phyloP scores from a whole-genome alignment of 2,888 invertebrate species.

The Cantharis lateralis region DNA sequence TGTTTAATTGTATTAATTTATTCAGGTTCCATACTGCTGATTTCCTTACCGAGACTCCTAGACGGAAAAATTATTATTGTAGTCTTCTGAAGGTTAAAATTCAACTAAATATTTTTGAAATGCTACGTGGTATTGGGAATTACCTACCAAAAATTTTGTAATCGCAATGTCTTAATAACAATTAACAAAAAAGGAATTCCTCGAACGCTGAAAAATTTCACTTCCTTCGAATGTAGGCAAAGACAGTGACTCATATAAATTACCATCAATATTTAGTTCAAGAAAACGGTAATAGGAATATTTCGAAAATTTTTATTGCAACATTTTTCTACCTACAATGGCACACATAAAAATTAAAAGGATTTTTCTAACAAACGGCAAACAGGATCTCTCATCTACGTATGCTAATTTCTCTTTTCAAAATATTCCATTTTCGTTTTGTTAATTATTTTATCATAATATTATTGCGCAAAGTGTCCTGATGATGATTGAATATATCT shows the following conservation, averaged over 20 bases:
- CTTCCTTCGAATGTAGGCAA: not conserved
- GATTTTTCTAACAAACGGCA: not conserved
- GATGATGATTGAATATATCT: too few relatives aligned
- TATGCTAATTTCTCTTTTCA: not conserved
- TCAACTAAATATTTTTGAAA: not conserved
- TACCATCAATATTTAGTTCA: not conserved
- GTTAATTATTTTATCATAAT: not conserved
- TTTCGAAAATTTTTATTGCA: not conserved
- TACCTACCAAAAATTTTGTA: not conserved
- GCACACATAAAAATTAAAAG: not conserved
- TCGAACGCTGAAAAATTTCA: not conserved
- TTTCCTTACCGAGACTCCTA: not conserved
- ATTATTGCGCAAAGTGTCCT: too few relatives aligned
- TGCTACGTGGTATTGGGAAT: not conserved
- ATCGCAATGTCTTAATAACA: not conserved
- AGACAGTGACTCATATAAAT: not conserved
- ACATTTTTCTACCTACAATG: not conserved
- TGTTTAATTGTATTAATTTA: not conserved
- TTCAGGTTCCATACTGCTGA: not conserved
- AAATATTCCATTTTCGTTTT: not conserved
- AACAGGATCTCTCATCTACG: not conserved
- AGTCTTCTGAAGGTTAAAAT: not conserved
- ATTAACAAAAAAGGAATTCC: not conserved
- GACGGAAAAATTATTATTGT: not conserved
- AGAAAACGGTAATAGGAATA: not conserved